Base-by-base conservation (phyloP, 2,888 invertebrate genomes). In the Rhagonycha lutea region DNA sequence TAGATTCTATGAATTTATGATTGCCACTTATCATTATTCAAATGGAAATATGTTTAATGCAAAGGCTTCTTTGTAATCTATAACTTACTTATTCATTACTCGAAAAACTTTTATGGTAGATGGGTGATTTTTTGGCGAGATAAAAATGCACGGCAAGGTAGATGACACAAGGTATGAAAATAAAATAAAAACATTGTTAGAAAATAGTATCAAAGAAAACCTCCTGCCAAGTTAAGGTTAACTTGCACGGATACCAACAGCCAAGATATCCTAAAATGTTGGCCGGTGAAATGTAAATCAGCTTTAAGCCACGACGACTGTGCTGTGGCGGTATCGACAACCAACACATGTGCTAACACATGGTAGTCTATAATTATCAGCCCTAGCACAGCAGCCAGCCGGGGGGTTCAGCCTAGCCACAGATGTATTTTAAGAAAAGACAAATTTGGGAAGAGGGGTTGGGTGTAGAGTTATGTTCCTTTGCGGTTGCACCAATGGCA, bases 401-500 rank as follows among this genome's bases (percentile, higher is more conserved):
- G 82, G 81, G 82, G 78, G 80, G 77, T 76, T 81, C 81, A 82
- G 81, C 83, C 63, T 81, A 89, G 89, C 89, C 89, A 89, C 87
- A 89, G 89, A 87, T 87, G 87, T 92, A 92, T 94, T 94, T 94
- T 90, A 91, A 91, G 93, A 92, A 93, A 93, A 93, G 93, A 93
- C 94, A 92, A 93, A 94, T 93, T 94, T 93, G 93, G 94, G 92
- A 88, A 89, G 89, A 88, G 87, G 87, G 86, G 87, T 85, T 83
- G 83, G 83, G 79, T 83, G 82, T 81, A 82, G 82, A 79, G 80
- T 80, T 81, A 81, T 82, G 80, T 82, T 83, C 80, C 82, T 81
- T 76, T 74, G 78, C 77, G 79, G 76, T 81, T 79, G 84, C 82
- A 84, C 88, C 88, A 88, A 88, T 88, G 80, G 85, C 85, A 83